phyloP scores from a whole-genome alignment of 2,797 vertebrate genomes.

The Lates japonicus region DNA sequence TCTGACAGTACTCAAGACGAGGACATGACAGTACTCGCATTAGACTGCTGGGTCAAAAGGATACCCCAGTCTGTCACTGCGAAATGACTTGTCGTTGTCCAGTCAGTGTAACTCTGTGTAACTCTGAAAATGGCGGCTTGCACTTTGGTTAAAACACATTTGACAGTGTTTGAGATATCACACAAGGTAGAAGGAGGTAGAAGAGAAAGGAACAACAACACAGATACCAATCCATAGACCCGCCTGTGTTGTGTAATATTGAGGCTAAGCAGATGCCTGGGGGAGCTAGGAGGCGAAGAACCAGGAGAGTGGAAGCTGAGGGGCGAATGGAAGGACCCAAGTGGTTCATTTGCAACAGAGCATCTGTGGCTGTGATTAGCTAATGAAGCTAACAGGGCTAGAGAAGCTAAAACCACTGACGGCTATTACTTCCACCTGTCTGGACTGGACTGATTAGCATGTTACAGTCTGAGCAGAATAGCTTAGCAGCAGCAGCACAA shows the following conservation, averaged over 20 bases:
- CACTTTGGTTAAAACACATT: not conserved
- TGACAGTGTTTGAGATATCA: not conserved
- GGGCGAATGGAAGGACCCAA: slow-evolving; percentile 49
- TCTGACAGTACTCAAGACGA: not conserved
- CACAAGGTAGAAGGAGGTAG: not conserved
- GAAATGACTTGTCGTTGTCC: not conserved
- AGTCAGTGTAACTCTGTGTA: not conserved
- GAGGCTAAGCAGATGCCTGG: slow-evolving; percentile 45
- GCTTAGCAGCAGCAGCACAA: slow-evolving; percentile 45
- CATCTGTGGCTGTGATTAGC: slow-evolving; percentile 72
- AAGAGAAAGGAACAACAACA: not conserved
- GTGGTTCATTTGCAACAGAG: slow-evolving; percentile 55
- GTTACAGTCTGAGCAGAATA: slow-evolving; percentile 48
- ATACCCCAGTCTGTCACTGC: not conserved
- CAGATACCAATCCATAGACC: slow-evolving; percentile 11
- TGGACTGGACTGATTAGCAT: slow-evolving; percentile 64
- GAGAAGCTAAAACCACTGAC: slow-evolving; percentile 55
- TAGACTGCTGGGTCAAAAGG: not conserved
- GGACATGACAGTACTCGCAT: not conserved
- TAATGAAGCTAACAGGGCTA: slow-evolving; percentile 66
- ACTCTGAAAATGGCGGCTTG: not conserved
- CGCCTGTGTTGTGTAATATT: slow-evolving; percentile 31
- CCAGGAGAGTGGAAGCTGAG: slow-evolving; percentile 45
- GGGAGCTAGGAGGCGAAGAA: slow-evolving; percentile 33
- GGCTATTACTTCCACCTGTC: slow-evolving; percentile 70